phyloP scores from a whole-genome alignment of 2,888 invertebrate genomes.

The Spialia ferax region DNA sequence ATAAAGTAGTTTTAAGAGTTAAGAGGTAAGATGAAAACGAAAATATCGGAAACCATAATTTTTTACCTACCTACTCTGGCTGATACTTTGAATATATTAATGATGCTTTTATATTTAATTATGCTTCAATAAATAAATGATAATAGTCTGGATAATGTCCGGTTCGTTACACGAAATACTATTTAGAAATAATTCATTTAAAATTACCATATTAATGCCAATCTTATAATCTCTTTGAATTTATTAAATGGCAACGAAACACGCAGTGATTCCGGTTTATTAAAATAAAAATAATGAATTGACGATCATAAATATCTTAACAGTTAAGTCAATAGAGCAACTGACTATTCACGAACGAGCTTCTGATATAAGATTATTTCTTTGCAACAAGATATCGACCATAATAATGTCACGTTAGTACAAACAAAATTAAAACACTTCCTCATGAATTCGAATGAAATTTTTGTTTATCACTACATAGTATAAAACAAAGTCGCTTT shows the following conservation, averaged over 20 bases:
- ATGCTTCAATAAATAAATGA: slow-evolving; percentile 20
- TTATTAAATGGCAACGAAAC: slow-evolving; percentile 11
- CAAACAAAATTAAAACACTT: too few relatives aligned
- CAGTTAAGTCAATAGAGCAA: background rate
- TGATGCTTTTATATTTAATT: background rate
- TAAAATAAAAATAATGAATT: slow-evolving; percentile 2
- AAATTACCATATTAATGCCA: slow-evolving; percentile 11
- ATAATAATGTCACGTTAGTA: too few relatives aligned
- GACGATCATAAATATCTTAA: background rate
- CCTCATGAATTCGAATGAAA: too few relatives aligned
- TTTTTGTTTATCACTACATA: too few relatives aligned
- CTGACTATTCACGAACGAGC: slow-evolving; percentile 1
- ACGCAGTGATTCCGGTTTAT: background rate
- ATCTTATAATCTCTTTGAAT: slow-evolving; percentile 10
- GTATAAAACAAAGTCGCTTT: too few relatives aligned
- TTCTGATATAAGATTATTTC: too few relatives aligned
- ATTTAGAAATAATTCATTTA: background rate
- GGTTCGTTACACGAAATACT: background rate
- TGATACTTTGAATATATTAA: background rate
- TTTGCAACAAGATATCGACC: too few relatives aligned
- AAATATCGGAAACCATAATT: slow-evolving; percentile 3
- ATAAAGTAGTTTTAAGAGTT: too few relatives aligned
- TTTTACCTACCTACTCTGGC: background rate
- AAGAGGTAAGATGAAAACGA: background rate
- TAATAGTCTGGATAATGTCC: slow-evolving; percentile 7